Conservation (phyloP, 2,113 vertebrate genomes). For the Antidorcas marsupialis region DNA sequence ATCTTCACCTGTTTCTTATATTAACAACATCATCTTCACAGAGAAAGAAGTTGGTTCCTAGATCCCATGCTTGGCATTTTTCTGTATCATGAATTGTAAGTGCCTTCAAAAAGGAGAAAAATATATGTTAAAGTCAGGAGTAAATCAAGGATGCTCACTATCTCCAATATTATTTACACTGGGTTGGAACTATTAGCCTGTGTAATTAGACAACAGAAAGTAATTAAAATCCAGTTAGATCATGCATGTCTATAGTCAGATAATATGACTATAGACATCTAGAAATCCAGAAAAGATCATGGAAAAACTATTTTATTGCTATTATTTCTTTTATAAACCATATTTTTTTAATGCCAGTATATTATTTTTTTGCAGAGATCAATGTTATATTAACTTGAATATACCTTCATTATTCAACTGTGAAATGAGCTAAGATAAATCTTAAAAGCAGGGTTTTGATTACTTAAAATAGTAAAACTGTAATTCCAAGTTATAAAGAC, state of each 20-base stretch:
- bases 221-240: background rate
- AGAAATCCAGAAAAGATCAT: background rate
- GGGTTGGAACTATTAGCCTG: background rate
- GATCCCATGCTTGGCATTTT: constrained; percentile 88
- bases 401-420: background rate
- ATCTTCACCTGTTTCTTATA: constrained; percentile 88
- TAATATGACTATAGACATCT: background rate
- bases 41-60: constrained; percentile 97
- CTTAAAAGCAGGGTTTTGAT: constrained; percentile 5
- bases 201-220: background rate
- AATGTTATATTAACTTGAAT: constrained; percentile 8
- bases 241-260: background rate
- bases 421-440: constrained; percentile 27
- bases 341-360: constrained; percentile 20
- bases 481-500: background rate
- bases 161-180: background rate
- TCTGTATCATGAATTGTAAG: constrained; percentile 95
- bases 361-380: background rate
- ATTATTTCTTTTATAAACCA: background rate
- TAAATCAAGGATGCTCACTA: background rate
- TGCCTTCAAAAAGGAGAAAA: constrained; percentile 77
- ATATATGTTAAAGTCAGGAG: background rate
- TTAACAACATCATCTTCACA: constrained; percentile 90
- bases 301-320: background rate
- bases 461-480: constrained; percentile 14